A percentile compares a stretch with the other conserved stretches of the same genome.
phyloP scores from a whole-genome alignment of 2,888 invertebrate genomes.

The Mesochorus sp. region DNA sequence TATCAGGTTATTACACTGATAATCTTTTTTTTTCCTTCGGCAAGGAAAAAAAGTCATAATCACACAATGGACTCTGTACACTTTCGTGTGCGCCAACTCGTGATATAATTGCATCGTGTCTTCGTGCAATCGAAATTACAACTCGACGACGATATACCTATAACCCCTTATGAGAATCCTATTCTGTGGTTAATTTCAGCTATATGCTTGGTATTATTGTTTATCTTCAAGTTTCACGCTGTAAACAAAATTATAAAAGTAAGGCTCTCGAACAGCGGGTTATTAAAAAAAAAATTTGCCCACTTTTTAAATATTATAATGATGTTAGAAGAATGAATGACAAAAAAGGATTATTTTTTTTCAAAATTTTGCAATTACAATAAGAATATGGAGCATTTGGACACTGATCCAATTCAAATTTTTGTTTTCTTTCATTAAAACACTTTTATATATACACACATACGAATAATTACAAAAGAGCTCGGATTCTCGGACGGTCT shows the following conservation, averaged over 20 bases:
- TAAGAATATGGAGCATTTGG: too few relatives aligned
- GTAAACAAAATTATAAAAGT: too few relatives aligned
- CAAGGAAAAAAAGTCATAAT: conserved; percentile 15
- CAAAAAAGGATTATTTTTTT: too few relatives aligned
- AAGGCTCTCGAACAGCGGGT: too few relatives aligned
- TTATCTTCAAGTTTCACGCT: neutral
- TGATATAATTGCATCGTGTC: conserved; percentile 1
- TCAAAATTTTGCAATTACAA: too few relatives aligned
- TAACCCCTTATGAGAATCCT: neutral
- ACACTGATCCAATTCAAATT: too few relatives aligned
- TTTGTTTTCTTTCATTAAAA: too few relatives aligned
- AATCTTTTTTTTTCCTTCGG: conserved; percentile 1
- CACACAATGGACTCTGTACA: neutral
- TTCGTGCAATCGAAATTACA: conserved; percentile 27
- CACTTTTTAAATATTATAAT: too few relatives aligned
- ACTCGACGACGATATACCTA: neutral
- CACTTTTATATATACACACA: neutral
- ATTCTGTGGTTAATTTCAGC: neutral
- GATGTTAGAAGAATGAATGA: too few relatives aligned
- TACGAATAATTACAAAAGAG: conserved; percentile 60
- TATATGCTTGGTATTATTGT: neutral
- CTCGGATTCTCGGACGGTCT: conserved; percentile 45
- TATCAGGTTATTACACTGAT: neutral
- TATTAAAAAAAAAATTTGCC: too few relatives aligned
- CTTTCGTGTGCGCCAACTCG: conserved; percentile 14